A percentile compares a stretch with the other conserved stretches of the same genome.
Evolutionary conservation across 2,888 invertebrate species (phyloP).

Genomic region (Synanthedon myopaeformis): DNA sequence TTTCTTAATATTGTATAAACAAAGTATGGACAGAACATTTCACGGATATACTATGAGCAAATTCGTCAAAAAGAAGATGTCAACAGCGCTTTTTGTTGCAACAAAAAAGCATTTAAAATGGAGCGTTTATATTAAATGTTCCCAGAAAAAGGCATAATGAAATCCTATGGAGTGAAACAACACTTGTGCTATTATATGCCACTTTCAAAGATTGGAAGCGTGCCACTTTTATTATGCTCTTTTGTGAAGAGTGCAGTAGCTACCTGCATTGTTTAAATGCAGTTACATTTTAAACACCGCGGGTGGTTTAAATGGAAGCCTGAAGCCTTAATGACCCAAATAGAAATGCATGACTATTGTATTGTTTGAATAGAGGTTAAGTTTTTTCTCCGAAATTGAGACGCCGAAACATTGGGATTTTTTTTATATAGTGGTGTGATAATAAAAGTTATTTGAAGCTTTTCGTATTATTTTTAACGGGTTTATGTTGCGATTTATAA

Average conservation of each 20-base stretch:
- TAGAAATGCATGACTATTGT: conserved; percentile 20
- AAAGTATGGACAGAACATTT: too few species aligned
- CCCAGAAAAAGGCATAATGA: conserved; percentile 23
- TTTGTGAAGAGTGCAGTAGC: conserved; percentile 37
- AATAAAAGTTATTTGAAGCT: too few species aligned
- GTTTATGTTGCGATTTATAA: too few species aligned
- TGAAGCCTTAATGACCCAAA: conserved; percentile 28
- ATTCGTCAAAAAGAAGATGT: too few species aligned
- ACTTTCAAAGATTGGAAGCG: conserved; percentile 25
- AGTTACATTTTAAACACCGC: conserved; percentile 9
- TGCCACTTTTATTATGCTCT: conserved; percentile 15
- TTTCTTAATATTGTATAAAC: too few species aligned
- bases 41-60: too few species aligned
- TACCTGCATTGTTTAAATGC: conserved; percentile 12
- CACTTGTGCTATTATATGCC: conserved; percentile 23
- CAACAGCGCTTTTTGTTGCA: too few species aligned
- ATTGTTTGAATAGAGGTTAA: background rate
- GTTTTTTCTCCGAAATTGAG: background rate
- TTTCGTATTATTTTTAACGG: too few species aligned
- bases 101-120: background rate
- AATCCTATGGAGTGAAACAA: conserved; percentile 37
- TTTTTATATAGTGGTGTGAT: too few species aligned
- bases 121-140: conserved; percentile 22
- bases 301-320: conserved; percentile 9
- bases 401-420: background rate